Evolutionary conservation across 2,113 vertebrate species (phyloP), one percentile per base, ranked within the genome.

Genomic region (Coryphaenoides rupestris): DNA sequence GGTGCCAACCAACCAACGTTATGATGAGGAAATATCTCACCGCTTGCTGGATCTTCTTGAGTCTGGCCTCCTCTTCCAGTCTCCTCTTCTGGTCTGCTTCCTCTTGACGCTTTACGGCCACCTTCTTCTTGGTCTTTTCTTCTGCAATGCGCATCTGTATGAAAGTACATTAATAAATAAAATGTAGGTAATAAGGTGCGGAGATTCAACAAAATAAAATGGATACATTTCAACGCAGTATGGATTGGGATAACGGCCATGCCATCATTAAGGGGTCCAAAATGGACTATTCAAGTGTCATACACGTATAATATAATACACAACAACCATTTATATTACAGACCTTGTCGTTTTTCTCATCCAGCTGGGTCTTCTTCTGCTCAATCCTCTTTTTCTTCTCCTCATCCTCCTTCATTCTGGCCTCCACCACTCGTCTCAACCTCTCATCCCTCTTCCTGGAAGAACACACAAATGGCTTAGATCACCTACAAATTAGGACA

Each of bases 321-420:
- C 12, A 40, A 10, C 2, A 10, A 40, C 1, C 33, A 5, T 10
- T n/a, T n/a, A n/a, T n/a, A 10, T 40, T 40, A 40, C 33, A 40
- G 12, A 40, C 33, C 33, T 40, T 40, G 7, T 40, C 9, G 33
- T 1, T 9, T 33, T 96, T 99, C 84, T 93, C 95, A 7, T 95
- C 94, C 0, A 93, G 84, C 52, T 95, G 92, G 0, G 94, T 93
- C 62, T 94, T 88, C 82, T 95, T 98, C 83, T 96, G 92, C 65
- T 97, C 95, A 0, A 96, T 91, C 70, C 82, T 87, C 79, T 92
- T 94, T 69, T 94, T 98, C 86, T 94, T 94, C 65, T 96, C 93
- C 22, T 92, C 91, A 65, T 95, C 94, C 3, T 91, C 93, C 17
- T 94, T 91, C 10, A 95, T 93, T 24, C 95, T 94, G 50, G 94